Base-by-base conservation (phyloP, 1,140 invertebrate genomes). In the Parasteatoda tepidariorum region DNA sequence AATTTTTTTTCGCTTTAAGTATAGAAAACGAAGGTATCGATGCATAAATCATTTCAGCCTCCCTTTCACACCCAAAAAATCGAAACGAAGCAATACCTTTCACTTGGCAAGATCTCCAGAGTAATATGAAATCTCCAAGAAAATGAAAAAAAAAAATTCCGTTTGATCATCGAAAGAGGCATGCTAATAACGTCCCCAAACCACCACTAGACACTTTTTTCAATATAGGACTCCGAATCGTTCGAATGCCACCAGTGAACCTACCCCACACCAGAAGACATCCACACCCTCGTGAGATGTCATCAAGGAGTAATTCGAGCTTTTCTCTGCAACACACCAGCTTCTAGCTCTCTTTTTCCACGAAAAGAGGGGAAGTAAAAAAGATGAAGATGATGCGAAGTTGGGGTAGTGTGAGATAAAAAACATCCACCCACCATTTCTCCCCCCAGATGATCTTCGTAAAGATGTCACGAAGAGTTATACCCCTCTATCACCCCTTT, bases 391-490 rank as follows among this genome's bases (percentile, higher is more conserved):
- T n/a, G 55, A 59, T 7, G 55, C 6, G 6, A 7, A n/a, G 4
- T 5, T 6, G 55, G 55, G 22, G 4, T 6, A n/a, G 18, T n/a
- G n/a, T 3, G 55, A 59, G 55, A 59, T n/a, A 59, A 59, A 59
- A 59, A 7, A 59, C 55, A 24, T 24, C 64, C 31, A 59, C 61
- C 70, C 70, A 61, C 38, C 38, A 13, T 41, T 13, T 41, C n/a
- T n/a, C 64, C 22, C 33, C 33, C 54, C 70, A 61, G 70, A 74
- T 74, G 70, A 74, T 74, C 70, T 74, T 74, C 70, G 70, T 74
- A 74, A 74, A 74, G 70, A 59, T 74, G 70, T 74, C 70, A 74
- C 70, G 70, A 74, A 74, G 70, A 74, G 70, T 74, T 74, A 74
- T 74, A 30, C 55, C 70, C 30, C n/a, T 7, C n/a, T 30, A 57